Percentiles rank a stretch among this genome's conserved stretches.
Evolutionary conservation across 2,797 vertebrate genomes (phyloP).

Genomic region (Sebastes melanostomus): DNA sequence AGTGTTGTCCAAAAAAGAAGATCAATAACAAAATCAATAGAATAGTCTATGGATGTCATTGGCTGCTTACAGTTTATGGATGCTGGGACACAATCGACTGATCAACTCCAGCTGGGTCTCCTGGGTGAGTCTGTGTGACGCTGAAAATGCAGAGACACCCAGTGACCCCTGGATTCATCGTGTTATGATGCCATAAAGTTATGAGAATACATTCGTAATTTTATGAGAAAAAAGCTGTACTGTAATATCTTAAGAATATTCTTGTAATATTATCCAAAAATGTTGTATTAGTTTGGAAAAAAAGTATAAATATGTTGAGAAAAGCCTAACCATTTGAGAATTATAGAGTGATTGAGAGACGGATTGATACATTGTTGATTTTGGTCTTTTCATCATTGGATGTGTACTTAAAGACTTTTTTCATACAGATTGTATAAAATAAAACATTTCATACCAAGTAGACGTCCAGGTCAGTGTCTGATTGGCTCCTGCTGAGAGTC

Average conservation of each 20-base stretch:
- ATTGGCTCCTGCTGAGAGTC: slow-evolving; percentile 74
- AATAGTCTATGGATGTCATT: neutral
- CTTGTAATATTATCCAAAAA: neutral
- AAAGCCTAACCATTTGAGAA: neutral
- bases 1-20: neutral
- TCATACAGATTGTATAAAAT: neutral
- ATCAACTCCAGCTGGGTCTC: slow-evolving; percentile 49
- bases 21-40: neutral
- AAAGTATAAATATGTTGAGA: neutral
- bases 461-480: slow-evolving; percentile 89
- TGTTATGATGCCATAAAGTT: neutral
- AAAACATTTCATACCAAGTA: slow-evolving; percentile 88
- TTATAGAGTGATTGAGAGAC: too few relatives aligned
- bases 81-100: slow-evolving; percentile 32
- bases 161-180: slow-evolving; percentile 39
- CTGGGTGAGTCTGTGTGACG: slow-evolving; percentile 43
- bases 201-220: neutral
- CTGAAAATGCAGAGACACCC: slow-evolving; percentile 61
- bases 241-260: neutral
- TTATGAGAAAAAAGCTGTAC: neutral
- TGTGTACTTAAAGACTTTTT: too few relatives aligned
- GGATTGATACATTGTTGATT: too few relatives aligned
- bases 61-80: slow-evolving; percentile 56
- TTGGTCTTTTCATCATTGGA: too few relatives aligned
- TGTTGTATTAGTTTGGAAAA: neutral